phyloP scores from a whole-genome alignment of 2,888 invertebrate genomes.

The Axea sp. region DNA sequence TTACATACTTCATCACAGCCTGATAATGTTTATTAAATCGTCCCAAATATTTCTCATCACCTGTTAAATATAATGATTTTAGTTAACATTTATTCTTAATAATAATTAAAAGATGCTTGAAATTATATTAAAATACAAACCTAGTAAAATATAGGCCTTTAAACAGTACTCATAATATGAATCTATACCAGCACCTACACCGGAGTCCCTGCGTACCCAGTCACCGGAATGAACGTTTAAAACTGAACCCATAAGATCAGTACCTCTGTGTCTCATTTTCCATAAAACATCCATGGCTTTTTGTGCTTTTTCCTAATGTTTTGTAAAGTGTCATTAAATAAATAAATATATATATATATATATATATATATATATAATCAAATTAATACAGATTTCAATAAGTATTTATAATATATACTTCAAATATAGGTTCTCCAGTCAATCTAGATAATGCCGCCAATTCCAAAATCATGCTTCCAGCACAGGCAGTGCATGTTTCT shows the following conservation, averaged over 20 bases:
- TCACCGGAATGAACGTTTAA: conserved; percentile 98
- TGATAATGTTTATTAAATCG: conserved; percentile 97
- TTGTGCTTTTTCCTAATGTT: conserved; percentile 89
- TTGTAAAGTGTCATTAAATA: neutral
- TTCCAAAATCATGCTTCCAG: conserved; percentile 98
- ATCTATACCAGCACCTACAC: conserved; percentile 99
- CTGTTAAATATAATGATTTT: too few species aligned
- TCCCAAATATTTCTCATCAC: conserved; percentile 95
- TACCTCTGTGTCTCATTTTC: conserved; percentile 93
- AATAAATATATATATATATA: neutral
- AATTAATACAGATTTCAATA: too few species aligned
- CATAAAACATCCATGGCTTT: conserved; percentile 98
- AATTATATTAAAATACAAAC: too few species aligned
- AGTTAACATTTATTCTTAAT: too few species aligned
- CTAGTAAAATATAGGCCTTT: conserved; percentile 97
- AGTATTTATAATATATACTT: too few species aligned
- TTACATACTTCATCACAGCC: conserved; percentile 98
- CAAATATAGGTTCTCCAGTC: conserved; percentile 94
- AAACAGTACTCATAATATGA: conserved; percentile 99
- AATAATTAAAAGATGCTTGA: too few species aligned
- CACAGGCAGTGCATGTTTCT: conserved; percentile 98
- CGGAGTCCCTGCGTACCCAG: conserved; percentile 97
- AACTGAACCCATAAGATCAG: conserved; percentile 98
- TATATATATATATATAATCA: too few species aligned
- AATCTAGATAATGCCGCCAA: conserved; percentile 97